Evolutionary conservation across 2,113 vertebrate genomes (phyloP), one percentile per base, ranked within the genome.

Genomic region (Varanus salvator): DNA sequence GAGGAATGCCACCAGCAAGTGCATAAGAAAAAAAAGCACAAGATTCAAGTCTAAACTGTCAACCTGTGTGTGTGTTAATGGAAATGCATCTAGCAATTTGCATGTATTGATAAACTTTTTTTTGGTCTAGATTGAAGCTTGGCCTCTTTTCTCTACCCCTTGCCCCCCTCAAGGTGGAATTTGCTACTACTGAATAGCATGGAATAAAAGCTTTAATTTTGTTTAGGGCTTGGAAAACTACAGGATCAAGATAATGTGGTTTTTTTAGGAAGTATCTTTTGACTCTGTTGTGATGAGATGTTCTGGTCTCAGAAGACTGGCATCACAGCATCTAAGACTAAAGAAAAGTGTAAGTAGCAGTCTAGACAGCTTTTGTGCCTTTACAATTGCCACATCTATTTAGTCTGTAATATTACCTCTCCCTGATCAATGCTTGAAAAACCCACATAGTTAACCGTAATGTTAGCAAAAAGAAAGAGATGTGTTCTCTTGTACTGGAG

Each of bases 361-460:
- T 34, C 23, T 78, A 78, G 72, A 54, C 82, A 54, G 31, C 48
- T 68, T 89, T 85, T 85, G 88, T 89, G 81, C 88, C 88, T 89
- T 89, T 54, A 38, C 25, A 38, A 38, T 14, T 68, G 48, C 68
- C 38, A 25, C 9, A 64, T 77, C 72, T 50, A n/a, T 48, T 77
- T 77, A 69, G 48, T 50, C 25, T 66, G 50, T 86, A 78, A 77
- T 50, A 50, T 31, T 64, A 66, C 25, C 21, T 60, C n/a, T 21
- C 57, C 19, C 54, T 15, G 38, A 48, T 74, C 23, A 25, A 82
- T 82, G 68, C 52, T 74, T 57, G 52, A 82, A 60, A 44, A 14
- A 21, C 21, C 71, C 12, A 15, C 27, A 31, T 31, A 44, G 8
- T 60, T 66, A 23, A 75, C 21, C 17, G 52, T 11, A 71, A 57